Evolutionary conservation across 2,113 vertebrate species (phyloP).

Genomic region (Pachyramphus minor): DNA sequence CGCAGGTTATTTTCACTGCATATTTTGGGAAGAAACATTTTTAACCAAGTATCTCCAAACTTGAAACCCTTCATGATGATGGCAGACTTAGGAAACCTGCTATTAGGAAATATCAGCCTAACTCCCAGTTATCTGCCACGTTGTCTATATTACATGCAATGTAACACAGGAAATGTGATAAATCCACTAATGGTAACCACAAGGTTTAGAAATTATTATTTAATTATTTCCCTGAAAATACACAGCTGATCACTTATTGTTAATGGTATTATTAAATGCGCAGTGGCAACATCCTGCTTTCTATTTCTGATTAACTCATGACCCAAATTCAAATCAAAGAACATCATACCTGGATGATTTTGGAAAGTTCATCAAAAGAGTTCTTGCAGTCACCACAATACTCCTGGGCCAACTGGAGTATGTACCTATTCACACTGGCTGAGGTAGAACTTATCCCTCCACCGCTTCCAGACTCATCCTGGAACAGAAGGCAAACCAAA

Average conservation of each 20-base stretch:
- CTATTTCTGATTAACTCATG: not conserved
- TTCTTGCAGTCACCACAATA: slow-evolving; percentile 98
- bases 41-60: not conserved
- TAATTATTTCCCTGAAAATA: not conserved
- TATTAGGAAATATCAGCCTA: not conserved
- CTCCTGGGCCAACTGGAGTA: slow-evolving; percentile 95
- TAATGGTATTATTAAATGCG: not conserved
- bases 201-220: not conserved
- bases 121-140: not conserved
- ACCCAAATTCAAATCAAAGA: not conserved
- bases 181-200: not conserved
- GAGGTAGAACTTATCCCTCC: slow-evolving; percentile 90
- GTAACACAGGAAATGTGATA: not conserved
- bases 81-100: not conserved
- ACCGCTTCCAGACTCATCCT: slow-evolving; percentile 90
- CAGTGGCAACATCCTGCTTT: not conserved
- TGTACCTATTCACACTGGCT: slow-evolving; percentile 96
- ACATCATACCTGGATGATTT: slow-evolving; percentile 91
- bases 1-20: rapidly evolving
- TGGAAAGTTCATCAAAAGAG: slow-evolving; percentile 97
- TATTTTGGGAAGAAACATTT: not conserved
- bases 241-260: not conserved
- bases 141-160: not conserved
- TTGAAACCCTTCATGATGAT: rapidly evolving
- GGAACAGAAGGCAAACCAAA: not conserved